phyloP scores from a whole-genome alignment of 35 echinoderm and acorn worm species.

The Apostichopus parvimensis region DNA sequence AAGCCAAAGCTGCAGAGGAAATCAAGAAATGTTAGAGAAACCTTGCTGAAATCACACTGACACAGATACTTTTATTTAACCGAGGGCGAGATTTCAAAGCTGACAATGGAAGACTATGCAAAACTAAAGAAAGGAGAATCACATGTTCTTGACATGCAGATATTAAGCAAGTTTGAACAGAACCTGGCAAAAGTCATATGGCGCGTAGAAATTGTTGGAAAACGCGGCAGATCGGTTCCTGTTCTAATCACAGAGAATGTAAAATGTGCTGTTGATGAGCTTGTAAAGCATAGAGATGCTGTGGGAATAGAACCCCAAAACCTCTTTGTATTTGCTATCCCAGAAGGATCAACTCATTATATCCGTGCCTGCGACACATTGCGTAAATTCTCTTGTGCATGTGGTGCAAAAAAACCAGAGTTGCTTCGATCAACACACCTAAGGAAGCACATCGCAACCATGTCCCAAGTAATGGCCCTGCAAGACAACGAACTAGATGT shows the following conservation, averaged over 20 bases:
- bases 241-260: constrained; percentile 48
- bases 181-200: constrained; percentile 45
- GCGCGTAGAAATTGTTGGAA: constrained; percentile 59
- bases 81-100: constrained; percentile 54
- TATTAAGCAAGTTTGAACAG: constrained; percentile 59
- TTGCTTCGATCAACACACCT: constrained; percentile 53
- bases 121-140: constrained; percentile 55
- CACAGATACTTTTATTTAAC: constrained; percentile 63
- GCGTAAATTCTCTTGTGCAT: constrained; percentile 31
- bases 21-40: background rate
- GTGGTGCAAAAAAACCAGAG: constrained; percentile 64
- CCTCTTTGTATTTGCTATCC: constrained; percentile 30
- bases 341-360: background rate
- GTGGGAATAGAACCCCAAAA: background rate
- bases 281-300: background rate
- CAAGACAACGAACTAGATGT: constrained; percentile 73
- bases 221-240: constrained; percentile 61
- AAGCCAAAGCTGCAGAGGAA: background rate
- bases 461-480: background rate
- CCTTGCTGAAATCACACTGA: constrained; percentile 17
- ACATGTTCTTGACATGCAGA: constrained; percentile 42
- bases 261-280: constrained; percentile 11
- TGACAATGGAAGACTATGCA: constrained; percentile 59
- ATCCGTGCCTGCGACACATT: constrained; percentile 63
- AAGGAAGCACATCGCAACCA: constrained; percentile 61